Evolutionary conservation across 2,888 invertebrate species (phyloP).

Genomic region (Arrhopalites spinosus): DNA sequence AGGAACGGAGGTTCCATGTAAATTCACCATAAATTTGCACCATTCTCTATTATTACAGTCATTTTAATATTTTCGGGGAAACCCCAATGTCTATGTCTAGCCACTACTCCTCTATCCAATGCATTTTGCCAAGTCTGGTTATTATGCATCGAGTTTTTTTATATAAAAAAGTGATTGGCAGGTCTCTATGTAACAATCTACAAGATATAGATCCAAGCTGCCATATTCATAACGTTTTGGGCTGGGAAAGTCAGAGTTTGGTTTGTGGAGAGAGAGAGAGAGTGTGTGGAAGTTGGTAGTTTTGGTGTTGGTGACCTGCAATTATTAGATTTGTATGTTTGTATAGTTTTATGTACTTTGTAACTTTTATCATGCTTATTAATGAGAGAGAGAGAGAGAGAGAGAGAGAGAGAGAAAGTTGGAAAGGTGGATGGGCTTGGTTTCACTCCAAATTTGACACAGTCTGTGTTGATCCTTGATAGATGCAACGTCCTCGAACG

Average conservation of each 20-base stretch:
- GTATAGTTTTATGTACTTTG: not conserved
- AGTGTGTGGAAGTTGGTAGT: not conserved
- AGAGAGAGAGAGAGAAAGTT: not conserved
- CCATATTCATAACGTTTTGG: not conserved
- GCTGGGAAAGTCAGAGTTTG: not conserved
- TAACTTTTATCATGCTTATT: not conserved
- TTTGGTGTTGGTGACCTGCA: not conserved
- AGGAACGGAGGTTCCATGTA: too few species aligned
- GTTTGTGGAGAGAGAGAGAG: not conserved
- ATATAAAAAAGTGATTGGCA: too few species aligned
- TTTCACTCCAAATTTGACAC: conserved; percentile 13
- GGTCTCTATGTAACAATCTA: too few species aligned
- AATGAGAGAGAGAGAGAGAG: not conserved
- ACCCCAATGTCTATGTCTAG: too few species aligned
- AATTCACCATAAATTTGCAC: too few species aligned
- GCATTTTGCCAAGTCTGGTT: too few species aligned
- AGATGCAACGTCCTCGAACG: conserved; percentile 67
- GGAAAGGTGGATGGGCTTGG: not conserved
- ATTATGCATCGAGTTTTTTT: too few species aligned
- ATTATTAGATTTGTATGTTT: not conserved
- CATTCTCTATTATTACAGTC: too few species aligned
- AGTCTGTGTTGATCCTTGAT: not conserved
- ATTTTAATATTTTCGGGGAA: too few species aligned
- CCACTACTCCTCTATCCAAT: too few species aligned
- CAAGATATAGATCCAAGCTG: too few species aligned